phyloP scores from a whole-genome alignment of 2,888 invertebrate species.

The Linnaemya tessellans region DNA sequence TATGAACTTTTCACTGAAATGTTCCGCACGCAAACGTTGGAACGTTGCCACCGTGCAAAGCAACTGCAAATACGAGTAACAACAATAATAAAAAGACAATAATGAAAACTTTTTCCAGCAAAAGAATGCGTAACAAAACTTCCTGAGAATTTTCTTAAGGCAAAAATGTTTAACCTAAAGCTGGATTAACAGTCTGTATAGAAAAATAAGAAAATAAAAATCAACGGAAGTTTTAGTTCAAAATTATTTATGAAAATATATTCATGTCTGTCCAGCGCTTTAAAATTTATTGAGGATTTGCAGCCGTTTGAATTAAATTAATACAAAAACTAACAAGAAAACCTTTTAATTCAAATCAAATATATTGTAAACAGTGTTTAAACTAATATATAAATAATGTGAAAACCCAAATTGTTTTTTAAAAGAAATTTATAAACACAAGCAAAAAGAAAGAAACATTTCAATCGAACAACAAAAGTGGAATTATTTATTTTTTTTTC shows the following conservation, averaged over 20 bases:
- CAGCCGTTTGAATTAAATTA: too few relatives aligned
- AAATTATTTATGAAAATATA: slow-evolving; percentile 17
- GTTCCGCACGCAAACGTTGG: slow-evolving; percentile 68
- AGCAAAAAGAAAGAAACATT: slow-evolving; percentile 20
- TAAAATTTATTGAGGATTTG: slow-evolving; percentile 57
- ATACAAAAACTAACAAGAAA: not conserved
- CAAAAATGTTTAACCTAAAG: slow-evolving; percentile 33
- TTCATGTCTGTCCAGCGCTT: slow-evolving; percentile 14
- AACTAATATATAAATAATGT: slow-evolving; percentile 43
- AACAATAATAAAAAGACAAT: slow-evolving; percentile 7
- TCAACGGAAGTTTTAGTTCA: slow-evolving; percentile 53
- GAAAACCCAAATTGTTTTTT: slow-evolving; percentile 28
- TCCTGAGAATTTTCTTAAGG: slow-evolving; percentile 53
- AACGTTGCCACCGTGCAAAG: slow-evolving; percentile 47
- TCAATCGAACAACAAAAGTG: slow-evolving; percentile 42
- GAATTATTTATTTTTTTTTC: too few relatives aligned
- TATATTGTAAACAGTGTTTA: not conserved
- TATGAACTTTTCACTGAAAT: slow-evolving; percentile 42
- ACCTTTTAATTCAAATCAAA: not conserved
- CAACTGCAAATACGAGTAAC: not conserved
- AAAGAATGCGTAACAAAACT: slow-evolving; percentile 65
- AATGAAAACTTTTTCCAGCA: slow-evolving; percentile 53
- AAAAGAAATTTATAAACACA: slow-evolving; percentile 25
- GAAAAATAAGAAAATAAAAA: slow-evolving; percentile 26
- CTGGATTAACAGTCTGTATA: slow-evolving; percentile 35